Conservation (phyloP, 2,113 vertebrate species). For the Halcyon malimbica region DNA sequence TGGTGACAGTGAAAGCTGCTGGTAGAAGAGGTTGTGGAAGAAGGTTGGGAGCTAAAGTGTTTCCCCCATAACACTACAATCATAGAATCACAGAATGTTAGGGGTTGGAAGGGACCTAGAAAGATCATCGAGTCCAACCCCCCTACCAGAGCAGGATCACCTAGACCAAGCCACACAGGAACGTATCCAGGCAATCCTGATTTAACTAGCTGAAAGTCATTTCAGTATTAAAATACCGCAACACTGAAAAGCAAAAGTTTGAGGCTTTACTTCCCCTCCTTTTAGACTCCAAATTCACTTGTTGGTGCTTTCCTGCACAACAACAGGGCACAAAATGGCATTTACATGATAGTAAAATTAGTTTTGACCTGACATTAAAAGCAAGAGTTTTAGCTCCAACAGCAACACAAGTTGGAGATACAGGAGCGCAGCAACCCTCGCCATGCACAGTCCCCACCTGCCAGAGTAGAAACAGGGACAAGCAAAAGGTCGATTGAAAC, state of each 20-base stretch:
- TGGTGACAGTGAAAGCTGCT: rapidly evolving
- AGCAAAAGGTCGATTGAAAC: not conserved
- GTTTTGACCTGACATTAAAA: not conserved
- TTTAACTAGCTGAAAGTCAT: not conserved
- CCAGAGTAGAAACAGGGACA: not conserved
- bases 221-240: not conserved
- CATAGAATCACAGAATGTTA: too few relatives aligned
- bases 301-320: not conserved
- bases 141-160: too few relatives aligned
- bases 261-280: not conserved
- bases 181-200: not conserved
- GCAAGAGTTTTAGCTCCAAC: not conserved
- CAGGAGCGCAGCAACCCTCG: not conserved
- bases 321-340: not conserved
- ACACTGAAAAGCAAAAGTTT: not conserved
- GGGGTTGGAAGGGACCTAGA: too few relatives aligned
- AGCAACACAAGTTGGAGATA: not conserved
- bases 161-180: too few relatives aligned
- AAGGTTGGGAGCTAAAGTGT: not conserved
- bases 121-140: too few relatives aligned
- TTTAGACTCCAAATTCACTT: not conserved
- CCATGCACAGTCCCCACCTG: rapidly evolving
- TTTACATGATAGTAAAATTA: not conserved
- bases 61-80: not conserved
- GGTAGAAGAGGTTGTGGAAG: not conserved